phyloP scores from a whole-genome alignment of 2,888 invertebrate species.

The Lepetodrilus schrolli region DNA sequence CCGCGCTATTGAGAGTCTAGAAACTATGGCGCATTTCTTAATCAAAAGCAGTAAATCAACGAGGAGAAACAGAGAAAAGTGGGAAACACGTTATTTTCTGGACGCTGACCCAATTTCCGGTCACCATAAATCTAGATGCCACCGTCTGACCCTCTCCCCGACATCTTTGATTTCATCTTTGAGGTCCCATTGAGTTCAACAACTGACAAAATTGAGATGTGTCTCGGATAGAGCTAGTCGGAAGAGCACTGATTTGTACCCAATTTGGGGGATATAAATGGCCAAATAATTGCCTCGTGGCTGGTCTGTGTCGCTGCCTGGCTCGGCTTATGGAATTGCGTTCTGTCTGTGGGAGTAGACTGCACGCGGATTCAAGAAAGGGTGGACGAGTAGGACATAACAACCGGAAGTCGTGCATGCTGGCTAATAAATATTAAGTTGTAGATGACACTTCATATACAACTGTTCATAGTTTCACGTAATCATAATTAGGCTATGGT shows the following conservation, averaged over 20 bases:
- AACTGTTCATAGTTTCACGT: no score
- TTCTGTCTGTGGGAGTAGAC: no score
- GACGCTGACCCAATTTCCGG: slow-evolving; percentile 6
- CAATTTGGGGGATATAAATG: slow-evolving; percentile 9
- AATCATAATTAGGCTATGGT: no score
- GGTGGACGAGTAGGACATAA: no score
- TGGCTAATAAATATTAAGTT: no score
- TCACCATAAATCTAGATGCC: background rate
- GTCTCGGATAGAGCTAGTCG: background rate
- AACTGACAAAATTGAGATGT: background rate
- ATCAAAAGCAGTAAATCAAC: slow-evolving; percentile 2
- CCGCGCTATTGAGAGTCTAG: background rate
- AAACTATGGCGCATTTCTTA: background rate
- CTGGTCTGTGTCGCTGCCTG: background rate
- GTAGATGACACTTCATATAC: no score
- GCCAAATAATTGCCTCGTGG: background rate
- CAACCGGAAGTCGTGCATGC: no score
- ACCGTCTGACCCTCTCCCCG: background rate
- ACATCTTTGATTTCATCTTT: background rate
- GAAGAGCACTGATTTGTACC: slow-evolving; percentile 1
- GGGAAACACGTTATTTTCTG: background rate
- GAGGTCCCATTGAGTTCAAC: background rate
- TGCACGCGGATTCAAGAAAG: no score
- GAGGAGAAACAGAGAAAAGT: background rate
- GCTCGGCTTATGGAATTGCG: background rate